Evolutionary conservation across 2,113 vertebrate species (phyloP), one percentile per base, ranked within the genome.

Genomic region (Hypocryptadius cinnamomeus): DNA sequence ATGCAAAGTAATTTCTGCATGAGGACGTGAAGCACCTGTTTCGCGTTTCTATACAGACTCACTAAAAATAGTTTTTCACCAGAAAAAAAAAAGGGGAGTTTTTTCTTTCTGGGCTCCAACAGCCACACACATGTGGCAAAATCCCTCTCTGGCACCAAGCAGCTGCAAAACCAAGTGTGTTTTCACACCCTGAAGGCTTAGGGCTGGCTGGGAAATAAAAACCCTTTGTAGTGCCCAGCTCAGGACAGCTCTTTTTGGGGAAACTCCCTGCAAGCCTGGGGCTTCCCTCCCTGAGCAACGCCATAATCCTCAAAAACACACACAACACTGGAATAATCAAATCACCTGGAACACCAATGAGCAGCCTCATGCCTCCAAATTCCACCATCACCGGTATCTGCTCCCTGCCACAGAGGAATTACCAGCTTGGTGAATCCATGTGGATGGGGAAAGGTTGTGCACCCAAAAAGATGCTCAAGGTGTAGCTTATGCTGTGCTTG

Each of bases 1-100:
- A 92, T 33, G 79, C 81, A 89, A 89, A 94, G 39, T 3, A 2
- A 89, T 61, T 88, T 81, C 64, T 66, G 68, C 8, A 8, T 2
- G 2, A 69, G 28, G 85, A 73, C 23, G 13, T 77, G 77, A 71
- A 90, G 39, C 76, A 95, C 70, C 92, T 63, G 81, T 33, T 82
- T 76, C 0, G 0, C 0, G 0, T 61, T 87, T 91, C 87, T 71
- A 17, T 9, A 61, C 0, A 2, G 7, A 25, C 13, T 21, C 45
- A 35, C 47, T 81, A 20, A 33, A 83, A 93, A 61, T 17, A 39
- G 42, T 6, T 56, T 91, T 68, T 44, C 44, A 54, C 10, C 1
- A 22, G 18, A 51, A 93, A 68, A 16, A n/a, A 19, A 45, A 19
- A 6, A 1, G 1, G 3, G 15, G 13, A 30, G 6, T 2, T 27